Evolutionary conservation across 1,140 invertebrate genomes (phyloP), one percentile per base, ranked within the genome.

Genomic region (Thrips palmi): DNA sequence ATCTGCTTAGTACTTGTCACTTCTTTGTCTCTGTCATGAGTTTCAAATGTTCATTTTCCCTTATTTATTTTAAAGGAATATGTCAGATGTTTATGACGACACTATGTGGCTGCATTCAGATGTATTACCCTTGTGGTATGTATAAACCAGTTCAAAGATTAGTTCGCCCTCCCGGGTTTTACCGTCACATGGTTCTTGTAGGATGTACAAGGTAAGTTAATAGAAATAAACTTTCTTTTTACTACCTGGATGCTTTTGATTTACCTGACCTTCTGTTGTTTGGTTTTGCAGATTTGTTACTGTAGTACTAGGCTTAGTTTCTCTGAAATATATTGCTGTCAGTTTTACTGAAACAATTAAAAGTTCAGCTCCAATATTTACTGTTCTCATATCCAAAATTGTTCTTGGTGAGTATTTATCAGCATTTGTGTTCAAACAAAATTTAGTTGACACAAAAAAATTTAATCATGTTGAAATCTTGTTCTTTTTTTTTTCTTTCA

Each of bases 261-360:
- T 33, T 21, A 24, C 6, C 18, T 7, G 14, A 6, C 27, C 33
- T 31, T 37, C 7, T 6, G 29, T 28, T 49, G 35, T 39, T 46
- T 45, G 44, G 40, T 43, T 33, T 58, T 63, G 29, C 48, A 76
- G 74, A 50, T 84, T 82, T 58, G 66, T 70, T 27, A 82, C 78
- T 2, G 75, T 83, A 30, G 63, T 84, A 36, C 54, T 76, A 52
- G 81, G 81, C 39, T 57, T 86, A 42, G 63, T 84, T 27, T 77
- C 82, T 6, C 61, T 86, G 24, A 82, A 83, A 62, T 84, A 75
- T 61, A 77, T 85, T 36, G 76, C 81, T 37, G 80, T 85, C 18
- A 83, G 78, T 55, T 86, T 86, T 58, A 83, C 80, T 23, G 82
- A 85, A 57, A 85, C 81, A 14, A 77, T 86, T 12, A 86, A 86